Conservation (phyloP, 2,797 vertebrate species). For the Cottoperca gobio region DNA sequence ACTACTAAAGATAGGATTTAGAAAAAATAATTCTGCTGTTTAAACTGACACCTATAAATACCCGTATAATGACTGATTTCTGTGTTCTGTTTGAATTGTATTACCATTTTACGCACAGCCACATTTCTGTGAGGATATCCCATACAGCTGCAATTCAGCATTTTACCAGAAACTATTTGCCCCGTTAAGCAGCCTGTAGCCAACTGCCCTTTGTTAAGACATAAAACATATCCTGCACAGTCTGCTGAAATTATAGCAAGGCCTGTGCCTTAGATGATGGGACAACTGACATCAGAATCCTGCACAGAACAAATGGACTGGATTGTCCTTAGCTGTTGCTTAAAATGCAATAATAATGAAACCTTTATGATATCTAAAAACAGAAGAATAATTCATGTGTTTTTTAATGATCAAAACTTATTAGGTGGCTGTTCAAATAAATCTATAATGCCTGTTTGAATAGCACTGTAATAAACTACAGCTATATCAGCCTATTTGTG, state of each 20-base stretch:
- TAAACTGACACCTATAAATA: neutral
- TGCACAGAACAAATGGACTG: conserved; percentile 27
- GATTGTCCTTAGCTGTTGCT: neutral
- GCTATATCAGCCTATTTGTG: neutral
- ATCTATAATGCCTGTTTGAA: neutral
- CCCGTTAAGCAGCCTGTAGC: conserved; percentile 27
- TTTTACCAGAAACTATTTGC: conserved; percentile 38
- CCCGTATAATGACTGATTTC: neutral
- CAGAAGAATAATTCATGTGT: neutral
- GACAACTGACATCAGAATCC: conserved; percentile 31
- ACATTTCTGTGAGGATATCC: neutral
- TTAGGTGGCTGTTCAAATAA: conserved; percentile 1
- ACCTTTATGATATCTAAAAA: neutral
- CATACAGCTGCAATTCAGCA: conserved; percentile 16
- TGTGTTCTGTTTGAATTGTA: conserved; percentile 7
- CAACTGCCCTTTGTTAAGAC: conserved; percentile 53
- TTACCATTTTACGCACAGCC: conserved; percentile 37
- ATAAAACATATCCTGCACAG: conserved; percentile 41
- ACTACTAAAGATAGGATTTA: neutral
- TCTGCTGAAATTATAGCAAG: conserved; percentile 41
- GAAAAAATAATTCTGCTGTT: neutral
- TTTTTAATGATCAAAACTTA: conserved; percentile 6
- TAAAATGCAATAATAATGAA: neutral
- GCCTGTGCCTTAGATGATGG: conserved; percentile 31
- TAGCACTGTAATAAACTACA: neutral